A percentile compares a stretch with the other conserved stretches of the same genome.
These are phyloP conservation scores for Ecliptopera silaceata DNA, from an alignment of 2,888 invertebrate species.

Conservation along the genomic window DNA sequence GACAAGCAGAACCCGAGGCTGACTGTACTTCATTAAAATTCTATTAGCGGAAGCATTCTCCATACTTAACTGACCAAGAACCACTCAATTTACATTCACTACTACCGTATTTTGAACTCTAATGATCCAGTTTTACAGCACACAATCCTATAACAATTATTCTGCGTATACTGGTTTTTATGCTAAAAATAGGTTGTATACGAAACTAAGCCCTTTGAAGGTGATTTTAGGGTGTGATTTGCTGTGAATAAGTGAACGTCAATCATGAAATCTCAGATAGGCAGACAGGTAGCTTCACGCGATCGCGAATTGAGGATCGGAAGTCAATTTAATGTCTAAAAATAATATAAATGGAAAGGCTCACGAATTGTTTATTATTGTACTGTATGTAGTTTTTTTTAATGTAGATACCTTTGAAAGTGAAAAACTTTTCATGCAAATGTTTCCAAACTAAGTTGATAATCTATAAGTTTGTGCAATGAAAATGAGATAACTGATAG, in stretches of 20 bases:
- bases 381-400: too few species aligned
- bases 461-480: too few species aligned
- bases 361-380: constrained; percentile 40
- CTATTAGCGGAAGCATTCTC: constrained; percentile 82
- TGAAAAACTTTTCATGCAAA: too few species aligned
- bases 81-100: constrained; percentile 15
- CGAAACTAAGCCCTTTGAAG: constrained; percentile 10
- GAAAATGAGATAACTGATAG: too few species aligned
- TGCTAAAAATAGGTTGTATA: background rate
- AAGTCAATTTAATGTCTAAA: constrained; percentile 62
- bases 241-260: constrained; percentile 34
- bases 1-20: constrained; percentile 76
- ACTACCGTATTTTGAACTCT: constrained; percentile 39
- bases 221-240: constrained; percentile 42
- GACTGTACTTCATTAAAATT: constrained; percentile 83
- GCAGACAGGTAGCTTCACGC: constrained; percentile 60
- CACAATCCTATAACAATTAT: constrained; percentile 17
- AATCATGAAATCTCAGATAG: constrained; percentile 57
- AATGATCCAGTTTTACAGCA: background rate
- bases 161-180: constrained; percentile 22
- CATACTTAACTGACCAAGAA: constrained; percentile 38
- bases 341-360: constrained; percentile 41
- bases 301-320: constrained; percentile 63
- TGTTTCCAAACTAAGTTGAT: too few species aligned
- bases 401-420: too few species aligned